phyloP scores from a whole-genome alignment of 2,797 vertebrate species.

The Xenopus petersii region DNA sequence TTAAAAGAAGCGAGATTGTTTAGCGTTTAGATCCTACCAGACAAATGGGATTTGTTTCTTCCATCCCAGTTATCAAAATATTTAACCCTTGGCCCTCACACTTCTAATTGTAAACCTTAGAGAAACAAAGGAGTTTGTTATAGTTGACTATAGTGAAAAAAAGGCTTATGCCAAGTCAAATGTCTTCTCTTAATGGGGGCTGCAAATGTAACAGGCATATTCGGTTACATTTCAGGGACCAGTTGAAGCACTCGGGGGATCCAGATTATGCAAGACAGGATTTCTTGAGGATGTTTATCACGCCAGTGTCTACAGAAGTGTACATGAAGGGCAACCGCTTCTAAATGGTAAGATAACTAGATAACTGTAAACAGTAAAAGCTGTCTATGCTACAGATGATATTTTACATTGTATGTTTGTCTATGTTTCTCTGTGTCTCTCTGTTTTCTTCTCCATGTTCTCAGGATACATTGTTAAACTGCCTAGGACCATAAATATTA shows the following conservation, averaged over 20 bases:
- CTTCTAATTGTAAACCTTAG: slow-evolving; percentile 79
- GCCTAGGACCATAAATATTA: too few species aligned
- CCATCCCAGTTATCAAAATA: slow-evolving; percentile 83
- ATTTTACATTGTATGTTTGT: background rate
- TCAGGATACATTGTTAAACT: too few species aligned
- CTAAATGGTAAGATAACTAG: slow-evolving; percentile 76
- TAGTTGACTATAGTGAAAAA: slow-evolving; percentile 60
- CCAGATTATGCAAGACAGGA: slow-evolving; percentile 84
- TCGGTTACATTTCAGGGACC: slow-evolving; percentile 75
- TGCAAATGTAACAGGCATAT: slow-evolving; percentile 56
- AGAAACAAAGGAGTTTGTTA: slow-evolving; percentile 85
- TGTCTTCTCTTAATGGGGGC: slow-evolving; percentile 58
- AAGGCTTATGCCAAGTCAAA: slow-evolving; percentile 56
- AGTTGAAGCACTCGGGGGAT: slow-evolving; percentile 78
- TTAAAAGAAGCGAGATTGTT: slow-evolving; percentile 73
- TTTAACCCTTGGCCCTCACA: slow-evolving; percentile 89
- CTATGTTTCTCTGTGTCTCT: background rate
- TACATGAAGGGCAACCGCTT: slow-evolving; percentile 83
- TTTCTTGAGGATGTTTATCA: slow-evolving; percentile 91
- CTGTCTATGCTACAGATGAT: too few species aligned
- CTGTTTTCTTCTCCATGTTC: too few species aligned
- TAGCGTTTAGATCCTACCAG: slow-evolving; percentile 68
- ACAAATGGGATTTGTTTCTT: slow-evolving; percentile 89
- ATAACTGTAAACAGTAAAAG: background rate
- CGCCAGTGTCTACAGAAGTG: slow-evolving; percentile 71